Percentiles rank a stretch among this genome's conserved stretches.
Evolutionary conservation across 2,888 invertebrate species (phyloP).

Genomic region (Caenorhabditis macrosperma): DNA sequence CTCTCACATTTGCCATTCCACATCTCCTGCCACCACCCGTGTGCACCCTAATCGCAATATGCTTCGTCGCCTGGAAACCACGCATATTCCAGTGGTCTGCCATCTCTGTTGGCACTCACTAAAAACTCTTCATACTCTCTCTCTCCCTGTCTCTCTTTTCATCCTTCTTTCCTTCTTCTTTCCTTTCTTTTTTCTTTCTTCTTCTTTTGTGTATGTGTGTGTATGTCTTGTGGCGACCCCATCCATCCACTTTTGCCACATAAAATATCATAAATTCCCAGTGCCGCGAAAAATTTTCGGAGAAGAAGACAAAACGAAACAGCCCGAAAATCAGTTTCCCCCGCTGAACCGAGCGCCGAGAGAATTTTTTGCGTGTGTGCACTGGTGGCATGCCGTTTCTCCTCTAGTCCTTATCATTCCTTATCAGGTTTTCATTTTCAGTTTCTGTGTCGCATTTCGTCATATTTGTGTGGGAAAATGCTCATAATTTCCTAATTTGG

Average conservation of each 20-base stretch:
- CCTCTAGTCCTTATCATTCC: conserved; percentile 1
- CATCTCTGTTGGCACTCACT: background rate
- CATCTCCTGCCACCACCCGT: too few relatives aligned
- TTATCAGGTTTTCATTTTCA: background rate
- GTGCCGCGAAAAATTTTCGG: background rate
- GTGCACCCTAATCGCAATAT: background rate
- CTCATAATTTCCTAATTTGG: background rate
- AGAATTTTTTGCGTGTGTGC: background rate
- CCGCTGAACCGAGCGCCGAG: background rate
- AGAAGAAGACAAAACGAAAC: too few relatives aligned
- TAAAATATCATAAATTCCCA: conserved; percentile 21
- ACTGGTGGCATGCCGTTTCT: background rate
- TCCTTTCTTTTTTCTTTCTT: background rate
- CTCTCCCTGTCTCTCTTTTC: background rate
- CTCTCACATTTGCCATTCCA: too few relatives aligned
- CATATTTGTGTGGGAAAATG: background rate
- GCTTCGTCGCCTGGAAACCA: conserved; percentile 33
- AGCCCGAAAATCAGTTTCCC: background rate
- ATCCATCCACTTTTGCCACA: conserved; percentile 15
- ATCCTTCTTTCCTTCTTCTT: background rate
- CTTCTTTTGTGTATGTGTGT: background rate
- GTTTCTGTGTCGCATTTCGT: background rate
- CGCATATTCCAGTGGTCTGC: conserved; percentile 13
- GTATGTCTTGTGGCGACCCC: background rate
- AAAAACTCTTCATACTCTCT: conserved; percentile 1